Evolutionary conservation across 2,113 vertebrate genomes (phyloP), one percentile per base, ranked within the genome.

Genomic region (Himantopus leucocephalus): DNA sequence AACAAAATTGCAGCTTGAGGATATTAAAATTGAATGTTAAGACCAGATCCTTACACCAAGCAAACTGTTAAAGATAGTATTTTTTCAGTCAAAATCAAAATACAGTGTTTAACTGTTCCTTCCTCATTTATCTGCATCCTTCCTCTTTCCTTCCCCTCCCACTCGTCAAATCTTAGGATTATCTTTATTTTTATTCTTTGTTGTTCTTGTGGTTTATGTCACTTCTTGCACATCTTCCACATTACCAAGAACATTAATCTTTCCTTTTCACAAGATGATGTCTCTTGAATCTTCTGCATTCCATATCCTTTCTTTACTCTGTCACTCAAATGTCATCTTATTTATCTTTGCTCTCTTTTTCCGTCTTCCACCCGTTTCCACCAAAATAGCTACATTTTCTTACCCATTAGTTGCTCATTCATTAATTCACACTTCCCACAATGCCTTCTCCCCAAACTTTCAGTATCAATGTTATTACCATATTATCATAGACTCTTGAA

Each of bases 301-400:
- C 50, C 79, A 93, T 71, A 93, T 92, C 20, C 23, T 78, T 92
- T 87, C 84, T 90, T 93, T 93, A 76, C 21, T 86, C 67, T 88
- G 82, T 67, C 89, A 85, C n/a, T 92, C 81, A 92, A 73, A 59
- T 47, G 66, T 72, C 82, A 92, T n/a, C 50, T 86, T 85, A 80
- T 35, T 90, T 86, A 16, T 92, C 45, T 85, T 70, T n/a, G 48
- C 50, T 92, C 37, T 72, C 21, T 93, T 94, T 75, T 53, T 9
- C 23, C 39, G 8, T 73, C 59, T 77, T 82, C 59, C 50, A 85
- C 2, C 8, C 29, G 70, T 41, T 88, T 70, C 55, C 79, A 82
- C 34, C 30, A 93, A 88, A 90, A 90, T 29, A 93, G 53, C 52
- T 79, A 9, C 2, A 26, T 53, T 76, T 85, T 68, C 72, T 58